These are phyloP conservation scores for Philotrypesis tridentata DNA, from an alignment of 1,140 invertebrate genomes.

Conservation along the genomic window DNA sequence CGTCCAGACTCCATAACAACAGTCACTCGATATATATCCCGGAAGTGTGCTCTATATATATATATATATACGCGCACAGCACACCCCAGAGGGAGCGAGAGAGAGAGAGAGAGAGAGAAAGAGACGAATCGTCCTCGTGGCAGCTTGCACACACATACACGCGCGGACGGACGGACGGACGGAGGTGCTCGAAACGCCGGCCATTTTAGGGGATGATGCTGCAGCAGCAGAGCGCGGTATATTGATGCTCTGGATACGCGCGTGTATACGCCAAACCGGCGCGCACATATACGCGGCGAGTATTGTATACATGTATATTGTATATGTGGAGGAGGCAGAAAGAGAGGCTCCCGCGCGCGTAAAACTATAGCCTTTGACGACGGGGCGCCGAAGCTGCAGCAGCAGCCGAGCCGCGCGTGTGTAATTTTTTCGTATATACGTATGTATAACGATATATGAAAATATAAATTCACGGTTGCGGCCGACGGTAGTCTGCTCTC, in stretches of 20 bases:
- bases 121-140: neutral
- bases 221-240: conserved; percentile 6
- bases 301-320: too few relatives aligned
- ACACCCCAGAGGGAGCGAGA: too few relatives aligned
- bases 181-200: conserved; percentile 30
- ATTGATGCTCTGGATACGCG: conserved; percentile 35
- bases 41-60: neutral
- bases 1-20: neutral
- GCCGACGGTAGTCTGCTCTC: neutral
- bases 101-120: neutral
- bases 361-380: conserved; percentile 55
- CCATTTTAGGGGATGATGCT: conserved; percentile 56
- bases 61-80: too few relatives aligned
- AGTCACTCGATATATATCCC: neutral
- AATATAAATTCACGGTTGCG: conserved; percentile 71
- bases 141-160: neutral
- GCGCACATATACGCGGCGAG: too few relatives aligned
- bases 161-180: too few relatives aligned
- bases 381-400: too few relatives aligned
- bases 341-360: conserved; percentile 35
- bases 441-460: too few relatives aligned
- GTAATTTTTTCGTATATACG: conserved; percentile 71
- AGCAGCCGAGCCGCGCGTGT: conserved; percentile 33
- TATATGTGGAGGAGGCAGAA: conserved; percentile 54
- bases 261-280: too few relatives aligned